Conservation (phyloP, 2,888 invertebrate species). For the Hypomecis punctinalis region DNA sequence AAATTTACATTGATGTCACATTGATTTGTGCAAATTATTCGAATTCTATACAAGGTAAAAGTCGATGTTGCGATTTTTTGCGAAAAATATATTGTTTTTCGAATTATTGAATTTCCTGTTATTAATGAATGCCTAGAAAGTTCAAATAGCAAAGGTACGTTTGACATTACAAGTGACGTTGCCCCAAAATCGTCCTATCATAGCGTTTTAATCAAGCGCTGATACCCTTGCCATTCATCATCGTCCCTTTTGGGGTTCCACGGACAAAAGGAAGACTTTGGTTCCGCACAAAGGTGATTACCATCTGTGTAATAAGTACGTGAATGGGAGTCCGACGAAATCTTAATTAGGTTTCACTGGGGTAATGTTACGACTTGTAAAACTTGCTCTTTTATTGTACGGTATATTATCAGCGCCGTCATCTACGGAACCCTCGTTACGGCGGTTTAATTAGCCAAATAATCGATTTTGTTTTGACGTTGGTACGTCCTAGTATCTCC, state of each 20-base stretch:
- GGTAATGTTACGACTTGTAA: conserved; percentile 50
- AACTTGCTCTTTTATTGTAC: conserved; percentile 51
- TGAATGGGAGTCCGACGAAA: conserved; percentile 55
- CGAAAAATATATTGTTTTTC: too few species aligned
- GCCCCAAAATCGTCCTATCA: conserved; percentile 23
- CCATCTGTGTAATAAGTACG: conserved; percentile 64
- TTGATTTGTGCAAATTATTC: too few species aligned
- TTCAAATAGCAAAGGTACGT: not conserved
- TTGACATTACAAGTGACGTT: conserved; percentile 22
- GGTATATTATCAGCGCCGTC: conserved; percentile 44
- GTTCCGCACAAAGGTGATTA: conserved; percentile 56
- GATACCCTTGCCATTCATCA: conserved; percentile 58
- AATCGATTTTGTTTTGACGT: conserved; percentile 40
- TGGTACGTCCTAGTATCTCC: conserved; percentile 17
- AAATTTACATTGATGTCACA: too few species aligned
- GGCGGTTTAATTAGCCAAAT: conserved; percentile 42
- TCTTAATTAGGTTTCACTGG: conserved; percentile 61
- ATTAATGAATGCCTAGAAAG: not conserved
- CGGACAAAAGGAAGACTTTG: conserved; percentile 60
- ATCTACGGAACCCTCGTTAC: conserved; percentile 41
- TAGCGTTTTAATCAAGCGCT: conserved; percentile 49
- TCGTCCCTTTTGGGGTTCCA: conserved; percentile 51
- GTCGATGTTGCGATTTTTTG: too few species aligned
- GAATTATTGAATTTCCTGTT: too few species aligned
- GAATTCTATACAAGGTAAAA: too few species aligned